phyloP scores from a whole-genome alignment of 2,113 vertebrate species.

The Pituophis catenifer region DNA sequence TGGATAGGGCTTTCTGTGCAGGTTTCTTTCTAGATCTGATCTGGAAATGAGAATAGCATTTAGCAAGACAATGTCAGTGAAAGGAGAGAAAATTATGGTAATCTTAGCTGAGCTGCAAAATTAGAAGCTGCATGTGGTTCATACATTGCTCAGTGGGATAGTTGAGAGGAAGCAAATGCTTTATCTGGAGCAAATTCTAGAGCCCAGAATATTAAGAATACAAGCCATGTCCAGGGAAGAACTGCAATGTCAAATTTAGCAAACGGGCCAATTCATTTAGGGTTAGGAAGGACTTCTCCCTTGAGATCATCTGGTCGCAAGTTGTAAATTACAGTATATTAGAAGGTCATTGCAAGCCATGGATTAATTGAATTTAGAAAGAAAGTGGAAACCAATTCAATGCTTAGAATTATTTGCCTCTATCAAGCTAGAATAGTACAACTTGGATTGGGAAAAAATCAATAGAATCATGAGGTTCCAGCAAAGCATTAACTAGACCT shows the following conservation, averaged over 20 bases:
- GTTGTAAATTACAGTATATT: not conserved
- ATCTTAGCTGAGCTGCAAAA: not conserved
- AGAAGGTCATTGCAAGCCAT: not conserved
- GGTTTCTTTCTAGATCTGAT: not conserved
- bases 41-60: not conserved
- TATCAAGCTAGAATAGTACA: not conserved
- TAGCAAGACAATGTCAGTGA: not conserved
- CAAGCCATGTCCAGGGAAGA: not conserved
- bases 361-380: not conserved
- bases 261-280: not conserved
- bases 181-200: not conserved
- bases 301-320: not conserved
- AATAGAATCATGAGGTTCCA: not conserved
- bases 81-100: not conserved
- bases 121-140: not conserved
- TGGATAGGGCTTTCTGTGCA: not conserved
- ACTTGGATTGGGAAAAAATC: not conserved
- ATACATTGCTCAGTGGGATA: not conserved
- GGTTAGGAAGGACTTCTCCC: not conserved
- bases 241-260: not conserved
- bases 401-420: not conserved
- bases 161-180: not conserved
- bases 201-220: not conserved
- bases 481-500: not conserved
- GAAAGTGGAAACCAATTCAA: not conserved